These are phyloP conservation scores for Xestia c-nigrum DNA, from an alignment of 2,888 invertebrate species.

Conservation along the genomic window DNA sequence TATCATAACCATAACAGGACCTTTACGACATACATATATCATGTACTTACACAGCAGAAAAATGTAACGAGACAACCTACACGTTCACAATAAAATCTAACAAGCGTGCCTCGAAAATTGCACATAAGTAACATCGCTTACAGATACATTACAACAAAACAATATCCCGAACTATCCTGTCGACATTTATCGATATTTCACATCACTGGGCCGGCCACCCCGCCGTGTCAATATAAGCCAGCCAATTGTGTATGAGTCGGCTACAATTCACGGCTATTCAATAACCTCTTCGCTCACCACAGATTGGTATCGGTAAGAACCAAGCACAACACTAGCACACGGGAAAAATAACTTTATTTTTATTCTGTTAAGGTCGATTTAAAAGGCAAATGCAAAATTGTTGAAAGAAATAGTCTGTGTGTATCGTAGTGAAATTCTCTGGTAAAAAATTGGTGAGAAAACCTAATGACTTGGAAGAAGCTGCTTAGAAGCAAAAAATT, in stretches of 20 bases:
- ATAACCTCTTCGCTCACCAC: conserved; percentile 83
- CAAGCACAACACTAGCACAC: conserved; percentile 48
- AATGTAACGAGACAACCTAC: conserved; percentile 48
- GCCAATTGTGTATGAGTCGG: conserved; percentile 87
- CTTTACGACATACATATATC: conserved; percentile 27
- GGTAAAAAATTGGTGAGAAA: conserved; percentile 70
- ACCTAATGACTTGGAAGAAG: conserved; percentile 69
- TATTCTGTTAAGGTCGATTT: conserved; percentile 1
- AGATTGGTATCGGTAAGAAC: conserved; percentile 81
- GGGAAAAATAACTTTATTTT: conserved; percentile 61
- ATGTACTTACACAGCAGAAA: conserved; percentile 38
- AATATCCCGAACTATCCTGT: conserved; percentile 58
- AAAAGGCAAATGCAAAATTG: conserved; percentile 56
- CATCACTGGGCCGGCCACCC: conserved; percentile 82
- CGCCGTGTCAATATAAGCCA: conserved; percentile 85
- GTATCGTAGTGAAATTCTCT: conserved; percentile 69
- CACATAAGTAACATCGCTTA: conserved; percentile 57
- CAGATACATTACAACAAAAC: conserved; percentile 62
- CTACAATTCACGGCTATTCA: conserved; percentile 86
- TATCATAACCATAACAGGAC: conserved; percentile 40
- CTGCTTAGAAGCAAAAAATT: conserved; percentile 60
- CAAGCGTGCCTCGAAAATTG: conserved; percentile 57
- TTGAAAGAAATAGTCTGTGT: conserved; percentile 69
- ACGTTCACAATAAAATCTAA: conserved; percentile 59
- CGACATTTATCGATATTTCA: conserved; percentile 66